Base-by-base conservation (phyloP, 2,888 invertebrate species). In the Sphaerophoria rueppellii region DNA sequence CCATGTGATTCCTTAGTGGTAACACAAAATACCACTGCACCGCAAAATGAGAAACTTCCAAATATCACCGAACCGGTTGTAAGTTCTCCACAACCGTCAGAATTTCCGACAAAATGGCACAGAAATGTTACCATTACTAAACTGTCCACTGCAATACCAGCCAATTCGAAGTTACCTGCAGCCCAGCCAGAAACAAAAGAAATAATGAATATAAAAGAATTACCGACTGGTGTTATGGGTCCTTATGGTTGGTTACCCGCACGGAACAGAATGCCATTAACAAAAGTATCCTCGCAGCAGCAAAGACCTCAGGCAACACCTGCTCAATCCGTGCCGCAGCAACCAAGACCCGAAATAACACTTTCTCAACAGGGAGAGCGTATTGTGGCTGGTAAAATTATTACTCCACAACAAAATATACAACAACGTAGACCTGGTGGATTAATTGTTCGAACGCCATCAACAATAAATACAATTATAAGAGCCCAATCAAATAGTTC, bases 381-480 rank as follows among this genome's bases (percentile, higher is more conserved):
- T 9, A 24, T 32, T 32, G 3, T 7, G 4, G n/a, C 14, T 48
- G 46, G 11, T 0, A 50, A 48, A 48, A 60, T 60, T 11, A 11
- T 40, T 37, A 40, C 37, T 16, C 11, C 11, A 16, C 58, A 16
- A 4, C 52, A 32, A 43, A 12, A 40, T 9, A n/a, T 67, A 0
- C 37, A 24, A n/a, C 67, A 40, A 1, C 46, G 40, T 24, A n/a
- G 14, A 14, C 46, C 40, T 1, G 24, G 67, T 6, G 61, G 54
- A 4, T n/a, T 80, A 3, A 65, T 40, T n/a, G 69, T 78, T 46
- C 71, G 79, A 46, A 72, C 83, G 1, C 83, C 83, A n/a, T 61
- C 75, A 58, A 69, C 75, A 4, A 76, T 83, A 7, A 83, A 83
- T 55, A 75, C 79, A 12, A 32, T 57, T 2, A 12, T 81, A 11